phyloP scores from a whole-genome alignment of 2,888 invertebrate species.

The Cataglyphis albicans region DNA sequence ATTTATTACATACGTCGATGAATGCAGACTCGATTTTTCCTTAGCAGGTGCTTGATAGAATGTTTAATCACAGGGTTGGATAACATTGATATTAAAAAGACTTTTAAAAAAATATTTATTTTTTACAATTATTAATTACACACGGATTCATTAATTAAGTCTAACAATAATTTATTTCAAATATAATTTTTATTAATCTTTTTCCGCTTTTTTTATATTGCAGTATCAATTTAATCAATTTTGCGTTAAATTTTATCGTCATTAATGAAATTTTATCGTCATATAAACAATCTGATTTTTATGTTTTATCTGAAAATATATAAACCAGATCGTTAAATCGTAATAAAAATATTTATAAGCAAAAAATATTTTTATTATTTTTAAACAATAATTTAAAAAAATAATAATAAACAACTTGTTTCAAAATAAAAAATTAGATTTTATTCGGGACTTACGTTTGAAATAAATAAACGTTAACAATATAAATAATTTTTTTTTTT shows the following conservation, averaged over 20 bases:
- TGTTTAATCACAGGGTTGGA: slow-evolving; percentile 23
- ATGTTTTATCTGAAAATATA: too few relatives aligned
- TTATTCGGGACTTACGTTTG: neutral
- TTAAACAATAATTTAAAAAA: neutral
- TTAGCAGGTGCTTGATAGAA: neutral
- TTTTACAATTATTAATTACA: slow-evolving; percentile 4
- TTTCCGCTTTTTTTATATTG: neutral
- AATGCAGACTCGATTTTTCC: slow-evolving; percentile 27
- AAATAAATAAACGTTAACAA: slow-evolving; percentile 5
- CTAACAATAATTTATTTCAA: neutral
- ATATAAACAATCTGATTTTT: neutral
- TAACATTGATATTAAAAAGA: slow-evolving; percentile 4
- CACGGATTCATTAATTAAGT: neutral
- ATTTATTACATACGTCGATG: slow-evolving; percentile 29
- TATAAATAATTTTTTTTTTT: neutral
- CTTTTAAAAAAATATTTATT: slow-evolving; percentile 5
- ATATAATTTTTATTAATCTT: neutral
- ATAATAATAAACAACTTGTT: neutral
- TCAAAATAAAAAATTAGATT: slow-evolving; percentile 1
- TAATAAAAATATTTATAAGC: neutral
- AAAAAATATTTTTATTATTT: neutral
- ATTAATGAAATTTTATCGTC: neutral
- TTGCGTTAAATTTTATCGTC: neutral
- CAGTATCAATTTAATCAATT: neutral
- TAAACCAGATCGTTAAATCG: neutral